These are phyloP conservation scores for Puffinus mauretanicus DNA, from an alignment of 2,113 vertebrate species.

Conservation along the genomic window DNA sequence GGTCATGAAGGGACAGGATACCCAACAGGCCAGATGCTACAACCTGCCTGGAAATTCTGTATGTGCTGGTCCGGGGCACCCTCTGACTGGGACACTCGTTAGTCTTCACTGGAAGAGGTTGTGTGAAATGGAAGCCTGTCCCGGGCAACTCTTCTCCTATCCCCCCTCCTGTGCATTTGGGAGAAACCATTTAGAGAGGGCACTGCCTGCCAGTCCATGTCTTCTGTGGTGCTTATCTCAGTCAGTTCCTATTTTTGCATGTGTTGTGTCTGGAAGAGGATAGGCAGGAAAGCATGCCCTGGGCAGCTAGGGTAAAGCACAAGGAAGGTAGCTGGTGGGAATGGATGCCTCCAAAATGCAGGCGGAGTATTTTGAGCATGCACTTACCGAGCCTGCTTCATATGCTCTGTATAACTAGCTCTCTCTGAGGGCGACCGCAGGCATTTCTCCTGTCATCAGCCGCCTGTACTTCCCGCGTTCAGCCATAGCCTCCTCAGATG, in stretches of 20 bases:
- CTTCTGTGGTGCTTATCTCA: not conserved
- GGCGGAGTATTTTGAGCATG: not conserved
- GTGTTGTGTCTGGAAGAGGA: not conserved
- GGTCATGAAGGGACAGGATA: not conserved
- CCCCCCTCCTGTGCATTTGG: not conserved
- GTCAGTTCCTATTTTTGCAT: not conserved
- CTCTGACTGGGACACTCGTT: fast-evolving
- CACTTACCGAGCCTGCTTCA: not conserved
- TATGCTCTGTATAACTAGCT: not conserved
- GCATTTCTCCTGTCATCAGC: not conserved
- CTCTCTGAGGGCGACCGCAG: not conserved
- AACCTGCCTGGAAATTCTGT: not conserved
- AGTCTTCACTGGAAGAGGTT: not conserved
- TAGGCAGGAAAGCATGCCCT: not conserved
- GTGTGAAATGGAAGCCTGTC: not conserved
- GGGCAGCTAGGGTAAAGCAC: not conserved
- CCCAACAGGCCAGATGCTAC: not conserved
- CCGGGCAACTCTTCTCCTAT: not conserved
- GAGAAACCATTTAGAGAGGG: not conserved
- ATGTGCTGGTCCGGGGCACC: not conserved
- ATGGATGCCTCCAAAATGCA: not conserved
- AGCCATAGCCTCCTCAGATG: not conserved
- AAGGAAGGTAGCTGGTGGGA: not conserved
- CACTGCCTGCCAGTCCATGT: not conserved
- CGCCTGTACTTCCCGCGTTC: not conserved